These are phyloP conservation scores for Ophiothrix spiculata DNA, from an alignment of 35 echinoderm and acorn worm genomes.

Conservation along the genomic window DNA sequence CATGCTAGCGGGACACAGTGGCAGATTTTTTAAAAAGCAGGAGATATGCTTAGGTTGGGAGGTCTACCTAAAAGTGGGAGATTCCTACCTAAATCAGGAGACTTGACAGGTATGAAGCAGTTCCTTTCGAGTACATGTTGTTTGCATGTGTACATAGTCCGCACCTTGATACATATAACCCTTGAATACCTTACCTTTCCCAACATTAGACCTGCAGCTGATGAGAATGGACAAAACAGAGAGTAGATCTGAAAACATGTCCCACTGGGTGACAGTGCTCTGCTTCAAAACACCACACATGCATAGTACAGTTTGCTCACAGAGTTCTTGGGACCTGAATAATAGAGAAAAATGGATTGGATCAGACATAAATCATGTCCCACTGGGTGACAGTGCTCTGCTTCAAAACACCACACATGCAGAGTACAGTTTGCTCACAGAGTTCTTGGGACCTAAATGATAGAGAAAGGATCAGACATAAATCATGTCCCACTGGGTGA, in stretches of 20 bases:
- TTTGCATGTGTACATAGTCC: too few relatives aligned
- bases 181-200: slow-evolving; percentile 34
- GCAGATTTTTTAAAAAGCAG: too few relatives aligned
- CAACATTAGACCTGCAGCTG: slow-evolving; percentile 37
- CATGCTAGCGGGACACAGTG: too few relatives aligned
- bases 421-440: not conserved
- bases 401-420: not conserved
- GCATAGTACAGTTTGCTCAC: slow-evolving; percentile 31
- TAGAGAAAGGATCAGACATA: too few relatives aligned
- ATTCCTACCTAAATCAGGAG: too few relatives aligned
- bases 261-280: slow-evolving; percentile 41
- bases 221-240: slow-evolving; percentile 52
- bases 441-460: too few relatives aligned
- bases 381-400: not conserved
- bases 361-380: not conserved
- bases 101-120: too few relatives aligned
- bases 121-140: too few relatives aligned
- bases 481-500: not conserved
- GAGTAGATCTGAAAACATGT: slow-evolving; percentile 83
- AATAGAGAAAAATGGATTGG: not conserved
- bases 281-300: slow-evolving; percentile 36
- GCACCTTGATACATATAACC: too few relatives aligned
- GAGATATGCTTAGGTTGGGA: too few relatives aligned
- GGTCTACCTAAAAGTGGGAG: too few relatives aligned
- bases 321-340: slow-evolving; percentile 40